Evolutionary conservation across 2,797 vertebrate species (phyloP), one percentile per base, ranked within the genome.

Genomic region (Lacerta agilis): DNA sequence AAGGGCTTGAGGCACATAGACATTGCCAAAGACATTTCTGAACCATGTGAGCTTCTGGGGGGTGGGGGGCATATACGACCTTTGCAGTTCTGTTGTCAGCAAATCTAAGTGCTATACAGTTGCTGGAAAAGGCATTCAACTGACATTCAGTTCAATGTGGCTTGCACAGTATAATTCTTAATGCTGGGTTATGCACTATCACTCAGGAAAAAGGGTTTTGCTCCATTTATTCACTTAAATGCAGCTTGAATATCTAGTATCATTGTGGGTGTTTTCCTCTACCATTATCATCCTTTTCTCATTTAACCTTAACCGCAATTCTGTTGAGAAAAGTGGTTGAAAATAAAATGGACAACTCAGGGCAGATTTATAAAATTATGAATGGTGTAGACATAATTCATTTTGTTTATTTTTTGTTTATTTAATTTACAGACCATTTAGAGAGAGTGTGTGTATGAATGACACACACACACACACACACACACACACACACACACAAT

Each of bases 241-340:
- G 72, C 55, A 76, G 38, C 55, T 23, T 33, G 36, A 45, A 45
- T 33, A 86, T 78, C 61, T 86, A n/a, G 18, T 33, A 67, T 86
- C 43, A 23, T 18, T 29, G 25, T 67, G n/a, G 66, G 38, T n/a
- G 5, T 5, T 78, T 83, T 82, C 17, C 36, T 45, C 38, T 43
- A 25, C 20, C 27, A 45, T 82, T 81, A 38, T 75, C 25, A 17
- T 38, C 55, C 29, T 55, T 71, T 55, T 25, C 27, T 58, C 23
- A 80, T 38, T 41, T 80, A 61, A 86, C 67, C 58, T 66, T 82
- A 18, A 45, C 38, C 18, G 10, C 5, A 58, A 27, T n/a, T 73
- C 58, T 41, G 4, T 81, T 81, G 67, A 61, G 79, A 45, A 81
- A 87, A 81, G n/a, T 8, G 38, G n/a, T 45, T 87, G 79, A 78